Evolutionary conservation across 2,797 vertebrate species (phyloP), one percentile per base, ranked within the genome.

Genomic region (Merluccius polli): DNA sequence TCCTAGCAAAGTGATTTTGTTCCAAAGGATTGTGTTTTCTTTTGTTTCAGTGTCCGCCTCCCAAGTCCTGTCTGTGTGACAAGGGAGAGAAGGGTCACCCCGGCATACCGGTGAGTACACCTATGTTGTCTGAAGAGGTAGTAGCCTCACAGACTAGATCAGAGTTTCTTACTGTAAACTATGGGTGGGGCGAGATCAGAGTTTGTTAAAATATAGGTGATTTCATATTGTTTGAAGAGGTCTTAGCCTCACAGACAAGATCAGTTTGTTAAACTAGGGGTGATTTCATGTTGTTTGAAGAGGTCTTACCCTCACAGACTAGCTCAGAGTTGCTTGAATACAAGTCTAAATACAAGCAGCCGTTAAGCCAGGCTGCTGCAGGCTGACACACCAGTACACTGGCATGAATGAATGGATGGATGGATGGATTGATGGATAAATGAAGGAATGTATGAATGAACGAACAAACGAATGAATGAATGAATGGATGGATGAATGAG

Each of bases 31-130:
- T 71, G 2, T 1, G 2, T 74, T 70, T 68, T 1, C 78, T 2
- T 84, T 72, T 77, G 9, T 89, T 84, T 59, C 77, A 94, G 93
- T 94, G 93, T 73, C 93, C 92, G 13, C 87, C 89, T 73, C 89
- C 89, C 3, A 91, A 92, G 76, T 79, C 75, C 11, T 94, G 93
- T 77, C 70, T 79, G 73, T 94, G 93, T 87, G 89, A 92, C 6
- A 86, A 79, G 76, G 93, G 92, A 30, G 88, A 93, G 59, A 82
- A 79, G 32, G 93, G 93, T 27, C 76, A 70, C 18, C 67, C 87
- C 15, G 93, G 93, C 73, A 83, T 72, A 65, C 81, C 84, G 27
- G 93, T 93, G 79, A 92, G 91, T 83, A 31, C 16, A 27, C 13
- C 29, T 5, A 12, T 13, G n/a, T 38, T 3, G 1, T 38, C 36